phyloP scores from a whole-genome alignment of 2,797 vertebrate species.

The Lepus oiostolus region DNA sequence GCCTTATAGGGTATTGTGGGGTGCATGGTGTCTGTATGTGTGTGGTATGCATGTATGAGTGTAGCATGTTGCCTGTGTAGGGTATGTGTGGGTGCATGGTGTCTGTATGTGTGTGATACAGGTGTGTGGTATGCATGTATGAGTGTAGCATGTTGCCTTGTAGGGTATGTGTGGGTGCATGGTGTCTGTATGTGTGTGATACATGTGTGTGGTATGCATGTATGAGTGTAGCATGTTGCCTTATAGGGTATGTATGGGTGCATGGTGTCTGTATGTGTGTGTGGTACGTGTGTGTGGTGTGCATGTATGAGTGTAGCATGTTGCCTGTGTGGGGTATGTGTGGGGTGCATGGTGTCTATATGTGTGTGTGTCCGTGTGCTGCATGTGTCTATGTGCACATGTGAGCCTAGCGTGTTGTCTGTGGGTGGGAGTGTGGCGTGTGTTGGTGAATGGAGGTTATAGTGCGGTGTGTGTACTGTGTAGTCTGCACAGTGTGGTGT shows the following conservation, averaged over 20 bases:
- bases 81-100: too few relatives aligned
- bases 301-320: background rate
- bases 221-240: too few relatives aligned
- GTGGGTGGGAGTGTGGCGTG: too few relatives aligned
- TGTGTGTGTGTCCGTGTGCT: background rate
- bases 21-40: background rate
- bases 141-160: background rate
- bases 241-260: too few relatives aligned
- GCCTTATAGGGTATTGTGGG: background rate
- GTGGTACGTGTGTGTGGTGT: background rate
- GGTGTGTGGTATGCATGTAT: too few relatives aligned
- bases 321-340: background rate
- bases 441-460: background rate
- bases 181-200: too few relatives aligned
- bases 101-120: too few relatives aligned
- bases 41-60: too few relatives aligned
- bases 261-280: background rate
- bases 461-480: background rate
- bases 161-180: background rate
- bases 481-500: background rate
- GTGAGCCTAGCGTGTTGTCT: too few relatives aligned
- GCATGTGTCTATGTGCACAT: too few relatives aligned
- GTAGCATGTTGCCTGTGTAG: too few relatives aligned
- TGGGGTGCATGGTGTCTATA: background rate
- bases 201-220: background rate